phyloP scores from a whole-genome alignment of 1,140 invertebrate genomes.

The Colletes latitarsis region DNA sequence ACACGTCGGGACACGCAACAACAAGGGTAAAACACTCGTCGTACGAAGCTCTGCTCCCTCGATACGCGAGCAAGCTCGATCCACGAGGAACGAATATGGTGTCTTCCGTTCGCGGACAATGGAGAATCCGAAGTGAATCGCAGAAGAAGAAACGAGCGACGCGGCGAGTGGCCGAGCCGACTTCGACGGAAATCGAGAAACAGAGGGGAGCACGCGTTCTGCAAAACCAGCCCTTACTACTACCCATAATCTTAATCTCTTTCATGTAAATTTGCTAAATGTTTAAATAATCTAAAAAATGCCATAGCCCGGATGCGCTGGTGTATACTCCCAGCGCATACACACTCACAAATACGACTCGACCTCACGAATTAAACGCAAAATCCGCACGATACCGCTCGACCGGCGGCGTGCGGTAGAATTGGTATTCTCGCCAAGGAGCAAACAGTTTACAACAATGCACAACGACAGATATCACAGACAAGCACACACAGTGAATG shows the following conservation, averaged over 20 bases:
- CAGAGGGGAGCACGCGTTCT: slow-evolving; percentile 40
- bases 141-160: no score
- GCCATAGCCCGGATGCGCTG: slow-evolving; percentile 82
- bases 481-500: slow-evolving; percentile 54
- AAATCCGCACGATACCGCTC: slow-evolving; percentile 57
- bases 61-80: no score
- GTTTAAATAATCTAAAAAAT: slow-evolving; percentile 82
- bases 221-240: slow-evolving; percentile 68
- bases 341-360: slow-evolving; percentile 82
- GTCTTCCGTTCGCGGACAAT: no score
- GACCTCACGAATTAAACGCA: slow-evolving; percentile 78
- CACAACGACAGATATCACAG: slow-evolving; percentile 69
- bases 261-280: slow-evolving; percentile 83
- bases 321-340: slow-evolving; percentile 82
- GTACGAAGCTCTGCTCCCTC: no score
- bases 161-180: no score
- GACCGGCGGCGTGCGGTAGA: slow-evolving; percentile 60
- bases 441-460: slow-evolving; percentile 58
- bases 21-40: no score
- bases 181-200: no score
- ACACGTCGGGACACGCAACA: not conserved
- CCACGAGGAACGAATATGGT: no score
- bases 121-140: no score
- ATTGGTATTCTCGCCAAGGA: slow-evolving; percentile 72
- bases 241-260: slow-evolving; percentile 81